These are phyloP conservation scores for Scaptodrosophila lebanonensis DNA, from an alignment of 1,140 invertebrate species.

Conservation along the genomic window DNA sequence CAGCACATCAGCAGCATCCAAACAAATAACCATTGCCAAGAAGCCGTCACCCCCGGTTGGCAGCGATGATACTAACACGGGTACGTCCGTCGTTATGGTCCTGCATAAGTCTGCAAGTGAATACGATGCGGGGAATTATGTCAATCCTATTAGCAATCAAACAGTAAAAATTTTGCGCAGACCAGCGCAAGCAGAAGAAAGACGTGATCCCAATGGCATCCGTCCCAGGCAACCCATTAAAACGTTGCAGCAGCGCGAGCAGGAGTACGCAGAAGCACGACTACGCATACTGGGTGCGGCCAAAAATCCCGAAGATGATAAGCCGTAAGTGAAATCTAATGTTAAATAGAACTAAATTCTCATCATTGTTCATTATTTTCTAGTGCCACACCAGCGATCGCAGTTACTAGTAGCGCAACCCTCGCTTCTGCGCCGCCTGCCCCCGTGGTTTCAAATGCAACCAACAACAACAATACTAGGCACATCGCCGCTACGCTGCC, in stretches of 20 bases:
- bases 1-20: constrained; percentile 62
- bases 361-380: neutral
- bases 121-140: constrained; percentile 79
- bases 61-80: constrained; percentile 59
- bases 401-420: constrained; percentile 17
- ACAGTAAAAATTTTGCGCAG: constrained; percentile 90
- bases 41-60: constrained; percentile 55
- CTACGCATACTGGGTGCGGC: constrained; percentile 89
- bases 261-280: constrained; percentile 91
- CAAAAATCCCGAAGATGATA: constrained; percentile 85
- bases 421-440: neutral
- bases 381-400: constrained; percentile 30
- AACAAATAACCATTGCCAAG: constrained; percentile 78
- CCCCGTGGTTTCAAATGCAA: constrained; percentile 10
- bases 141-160: constrained; percentile 81
- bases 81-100: constrained; percentile 67
- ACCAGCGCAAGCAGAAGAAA: constrained; percentile 81
- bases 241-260: constrained; percentile 90
- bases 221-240: constrained; percentile 85
- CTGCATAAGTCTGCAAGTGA: constrained; percentile 66
- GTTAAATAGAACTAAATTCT: neutral
- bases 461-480: constrained; percentile 43
- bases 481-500: constrained; percentile 15
- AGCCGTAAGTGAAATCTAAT: constrained; percentile 79
- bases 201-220: constrained; percentile 78